Conservation (phyloP, 64 coral and sea anemone species). For the Exaiptasia diaphana region DNA sequence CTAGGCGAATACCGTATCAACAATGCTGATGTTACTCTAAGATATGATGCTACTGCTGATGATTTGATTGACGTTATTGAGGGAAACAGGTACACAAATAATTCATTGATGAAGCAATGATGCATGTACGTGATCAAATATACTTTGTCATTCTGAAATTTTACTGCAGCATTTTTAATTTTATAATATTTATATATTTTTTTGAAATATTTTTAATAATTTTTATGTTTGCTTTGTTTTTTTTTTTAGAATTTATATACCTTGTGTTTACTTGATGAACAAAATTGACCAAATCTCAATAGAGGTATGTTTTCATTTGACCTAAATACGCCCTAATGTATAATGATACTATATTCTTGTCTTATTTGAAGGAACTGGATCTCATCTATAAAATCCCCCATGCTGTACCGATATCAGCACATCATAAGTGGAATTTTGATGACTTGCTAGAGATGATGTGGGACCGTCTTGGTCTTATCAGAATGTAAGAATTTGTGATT, state of each 20-base stretch:
- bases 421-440: constrained; percentile 99
- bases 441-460: constrained; percentile 93
- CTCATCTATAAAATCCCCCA: constrained; percentile 95
- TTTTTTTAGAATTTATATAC: constrained; percentile 86
- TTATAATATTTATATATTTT: not conserved
- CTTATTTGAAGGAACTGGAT: constrained; percentile 69
- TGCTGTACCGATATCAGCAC: constrained; percentile 95
- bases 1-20: constrained; percentile 93
- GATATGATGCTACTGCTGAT: constrained; percentile 93
- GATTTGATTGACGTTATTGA: constrained; percentile 97
- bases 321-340: no score
- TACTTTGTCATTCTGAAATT: not conserved
- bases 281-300: constrained; percentile 99
- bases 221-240: not conserved
- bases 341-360: not conserved
- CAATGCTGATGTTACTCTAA: constrained; percentile 92
- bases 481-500: constrained; percentile 85
- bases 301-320: constrained; percentile 42
- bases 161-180: not conserved
- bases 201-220: not conserved
- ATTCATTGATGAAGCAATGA: not conserved
- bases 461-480: constrained; percentile 79
- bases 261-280: constrained; percentile 93
- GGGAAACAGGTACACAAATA: constrained; percentile 77
- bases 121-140: not conserved